phyloP scores from a whole-genome alignment of 2,797 vertebrate genomes.

The Lophura swinhoii region DNA sequence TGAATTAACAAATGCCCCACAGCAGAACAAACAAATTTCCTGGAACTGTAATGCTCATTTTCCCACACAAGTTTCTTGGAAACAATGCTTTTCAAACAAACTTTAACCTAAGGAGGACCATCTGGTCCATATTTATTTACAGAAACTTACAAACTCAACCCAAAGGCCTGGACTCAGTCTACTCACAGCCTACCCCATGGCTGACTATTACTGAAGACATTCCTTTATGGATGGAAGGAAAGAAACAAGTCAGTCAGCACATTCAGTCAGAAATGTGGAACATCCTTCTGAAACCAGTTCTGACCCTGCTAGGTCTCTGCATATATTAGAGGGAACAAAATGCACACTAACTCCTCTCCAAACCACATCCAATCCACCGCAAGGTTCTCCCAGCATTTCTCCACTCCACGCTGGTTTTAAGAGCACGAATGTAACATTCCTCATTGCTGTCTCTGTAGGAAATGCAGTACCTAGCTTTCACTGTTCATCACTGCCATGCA shows the following conservation, averaged over 20 bases:
- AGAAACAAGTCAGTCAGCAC: not conserved
- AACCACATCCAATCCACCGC: not conserved
- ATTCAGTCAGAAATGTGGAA: not conserved
- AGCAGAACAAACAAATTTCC: not conserved
- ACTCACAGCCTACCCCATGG: not conserved
- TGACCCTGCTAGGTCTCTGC: constrained; percentile 12
- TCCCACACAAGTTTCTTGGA: constrained; percentile 23
- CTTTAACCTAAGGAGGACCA: constrained; percentile 44
- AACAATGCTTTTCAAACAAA: constrained; percentile 42
- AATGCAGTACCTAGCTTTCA: not conserved
- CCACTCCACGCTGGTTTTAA: not conserved
- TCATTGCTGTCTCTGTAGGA: not conserved
- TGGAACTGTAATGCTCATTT: constrained; percentile 22
- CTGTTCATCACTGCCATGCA: not conserved
- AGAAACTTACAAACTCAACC: constrained; percentile 1
- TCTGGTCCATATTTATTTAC: constrained; percentile 59
- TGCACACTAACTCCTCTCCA: not conserved
- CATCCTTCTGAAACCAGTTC: not conserved
- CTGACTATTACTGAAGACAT: not conserved
- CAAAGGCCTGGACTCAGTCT: not conserved
- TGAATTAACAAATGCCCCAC: not conserved
- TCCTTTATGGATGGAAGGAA: not conserved
- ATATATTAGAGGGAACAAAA: constrained; percentile 25
- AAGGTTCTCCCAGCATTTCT: not conserved
- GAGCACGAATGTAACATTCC: rapidly evolving